phyloP scores from a whole-genome alignment of 2,113 vertebrate species.

The Xenopus tropicalis region UCB_Xtro_10.0 CM004444.2:13952001-13952500 shows the following conservation, averaged over 20 bases:
- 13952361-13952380: conserved; percentile 10
- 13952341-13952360: conserved; percentile 31
- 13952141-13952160: conserved; percentile 32
- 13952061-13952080: conserved; percentile 49
- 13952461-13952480: no score
- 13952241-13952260: conserved; percentile 37
- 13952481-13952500: no score
- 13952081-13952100: conserved; percentile 7
- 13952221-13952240: conserved; percentile 24
- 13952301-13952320: not conserved
- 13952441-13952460: no score
- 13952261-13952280: not conserved
- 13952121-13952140: conserved; percentile 25
- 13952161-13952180: conserved; percentile 22
- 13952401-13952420: no score
- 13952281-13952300: conserved; percentile 18
- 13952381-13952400: conserved; percentile 10
- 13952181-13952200: conserved; percentile 34
- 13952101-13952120: conserved; percentile 27
- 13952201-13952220: conserved; percentile 31
- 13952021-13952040: no score
- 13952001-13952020: no score
- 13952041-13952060: no score
- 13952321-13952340: not conserved
- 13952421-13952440: no score